Base-by-base conservation (phyloP, 2,113 vertebrate genomes). In the Aphyosemion australe region DNA sequence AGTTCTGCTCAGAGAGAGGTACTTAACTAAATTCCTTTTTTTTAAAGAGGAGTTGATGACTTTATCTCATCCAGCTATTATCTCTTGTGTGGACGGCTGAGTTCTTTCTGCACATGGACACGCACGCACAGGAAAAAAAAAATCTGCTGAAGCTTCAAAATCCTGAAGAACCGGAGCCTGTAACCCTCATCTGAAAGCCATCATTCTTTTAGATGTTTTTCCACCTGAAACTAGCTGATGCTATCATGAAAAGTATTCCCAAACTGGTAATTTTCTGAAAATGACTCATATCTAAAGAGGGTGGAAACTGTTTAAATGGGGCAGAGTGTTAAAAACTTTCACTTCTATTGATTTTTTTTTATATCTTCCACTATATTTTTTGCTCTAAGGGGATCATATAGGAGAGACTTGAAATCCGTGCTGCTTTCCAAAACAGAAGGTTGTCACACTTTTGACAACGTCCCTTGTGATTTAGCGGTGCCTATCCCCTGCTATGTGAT, bases 401-500 rank as follows among this genome's bases (percentile, higher is more conserved):
- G 58, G 31, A 59, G 26, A 61, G 56, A 58, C 68, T 67, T 39
- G 59, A 65, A 69, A 68, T 45, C 45, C n/a, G 52, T 58, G 55
- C 59, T 73, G 10, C 65, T 63, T 65, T 79, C 52, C 55, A 61
- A 62, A 78, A 74, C 55, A 65, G 50, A 65, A 58, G 51, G 57
- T 41, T 85, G 79, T 86, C 77, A 76, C 57, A 64, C 53, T 75
- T 68, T 76, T 57, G 72, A 46, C 74, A 52, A 71, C 48, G 26
- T 78, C 79, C 79, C 81, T 54, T 67, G 75, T 61, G 78, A 85
- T 69, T 55, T n/a, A 59, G 31, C 51, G 62, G 72, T 72, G 82
- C 64, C 73, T 34, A 53, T 78, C 76, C 69, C 77, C 83, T 59
- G 76, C 88, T 75, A 80, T 79, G 80, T 69, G 80, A 78, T 67